phyloP scores from a whole-genome alignment of 2,113 vertebrate genomes.

The Rhinopomastus cyanomelas region DNA sequence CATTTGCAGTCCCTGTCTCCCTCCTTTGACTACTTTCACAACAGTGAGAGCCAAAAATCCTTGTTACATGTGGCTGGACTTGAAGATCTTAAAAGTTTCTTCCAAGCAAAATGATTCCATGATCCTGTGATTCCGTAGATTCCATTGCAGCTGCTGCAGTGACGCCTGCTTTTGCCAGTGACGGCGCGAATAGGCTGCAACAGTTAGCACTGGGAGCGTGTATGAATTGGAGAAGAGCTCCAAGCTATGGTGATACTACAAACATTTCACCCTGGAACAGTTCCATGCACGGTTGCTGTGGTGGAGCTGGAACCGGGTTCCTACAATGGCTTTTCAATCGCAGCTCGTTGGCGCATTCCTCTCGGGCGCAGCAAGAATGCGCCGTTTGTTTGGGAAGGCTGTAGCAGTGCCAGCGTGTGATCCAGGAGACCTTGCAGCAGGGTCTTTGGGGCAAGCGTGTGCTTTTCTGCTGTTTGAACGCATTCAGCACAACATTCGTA shows the following conservation, averaged over 20 bases:
- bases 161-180: neutral
- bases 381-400: neutral
- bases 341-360: neutral
- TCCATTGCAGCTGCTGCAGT: neutral
- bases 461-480: neutral
- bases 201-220: neutral
- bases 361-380: neutral
- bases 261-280: neutral
- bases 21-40: neutral
- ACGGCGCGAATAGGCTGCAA: neutral
- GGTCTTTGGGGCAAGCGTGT: neutral
- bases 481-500: neutral
- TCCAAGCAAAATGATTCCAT: too few species aligned
- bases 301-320: neutral
- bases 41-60: neutral
- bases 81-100: too few species aligned
- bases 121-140: too few species aligned
- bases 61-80: too few species aligned
- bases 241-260: neutral
- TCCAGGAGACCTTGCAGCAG: neutral
- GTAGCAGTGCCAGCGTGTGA: neutral
- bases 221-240: neutral
- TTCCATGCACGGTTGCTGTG: neutral
- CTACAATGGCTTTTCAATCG: neutral
- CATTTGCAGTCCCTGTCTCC: fast-evolving